Percentiles rank a stretch among this genome's conserved stretches.
phyloP scores from a whole-genome alignment of 2,888 invertebrate genomes.

The Hydroisotoma schaefferi region DNA sequence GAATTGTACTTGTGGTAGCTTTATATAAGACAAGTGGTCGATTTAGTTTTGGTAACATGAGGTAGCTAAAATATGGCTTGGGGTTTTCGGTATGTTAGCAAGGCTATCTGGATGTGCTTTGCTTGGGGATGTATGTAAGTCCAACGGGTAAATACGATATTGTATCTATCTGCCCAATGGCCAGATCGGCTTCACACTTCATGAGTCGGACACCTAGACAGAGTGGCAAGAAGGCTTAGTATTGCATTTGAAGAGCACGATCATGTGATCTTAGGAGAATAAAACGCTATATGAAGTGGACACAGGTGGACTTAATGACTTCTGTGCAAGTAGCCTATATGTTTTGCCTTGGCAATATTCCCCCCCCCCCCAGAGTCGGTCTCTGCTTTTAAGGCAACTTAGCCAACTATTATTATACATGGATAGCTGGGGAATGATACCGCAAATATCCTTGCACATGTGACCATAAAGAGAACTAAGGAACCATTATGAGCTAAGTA shows the following conservation, averaged over 20 bases:
- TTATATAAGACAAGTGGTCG: no score
- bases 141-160: no score
- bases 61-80: no score
- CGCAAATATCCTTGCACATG: constrained; percentile 38
- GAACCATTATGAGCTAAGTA: constrained; percentile 45
- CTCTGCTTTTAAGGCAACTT: no score
- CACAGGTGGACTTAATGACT: constrained; percentile 49
- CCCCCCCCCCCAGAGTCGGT: no score
- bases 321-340: constrained; percentile 1
- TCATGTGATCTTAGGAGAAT: constrained; percentile 16
- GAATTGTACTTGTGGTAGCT: no score
- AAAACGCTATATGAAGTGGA: constrained; percentile 24
- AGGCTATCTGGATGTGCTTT: background rate
- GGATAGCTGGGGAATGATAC: constrained; percentile 38
- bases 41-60: no score
- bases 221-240: background rate
- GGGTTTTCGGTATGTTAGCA: no score
- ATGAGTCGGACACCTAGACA: background rate
- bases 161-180: no score
- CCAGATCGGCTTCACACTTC: background rate
- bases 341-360: background rate
- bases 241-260: constrained; percentile 8
- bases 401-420: constrained; percentile 35
- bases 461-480: constrained; percentile 31
- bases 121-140: no score